Conservation (phyloP, 2,113 vertebrate genomes). For the Antechinus flavipes region DNA sequence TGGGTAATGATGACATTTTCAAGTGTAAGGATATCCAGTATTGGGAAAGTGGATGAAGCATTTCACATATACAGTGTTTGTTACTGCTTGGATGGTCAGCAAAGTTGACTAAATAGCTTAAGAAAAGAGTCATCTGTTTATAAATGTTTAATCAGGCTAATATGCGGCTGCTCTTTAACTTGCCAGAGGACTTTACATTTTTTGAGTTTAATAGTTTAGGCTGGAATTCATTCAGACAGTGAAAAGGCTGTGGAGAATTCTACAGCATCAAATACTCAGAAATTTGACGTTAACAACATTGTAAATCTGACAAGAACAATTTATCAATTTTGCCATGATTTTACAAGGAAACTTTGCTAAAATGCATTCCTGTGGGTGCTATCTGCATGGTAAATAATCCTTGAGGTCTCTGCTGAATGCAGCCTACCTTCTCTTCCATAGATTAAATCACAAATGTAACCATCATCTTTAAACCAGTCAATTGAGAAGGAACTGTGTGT, state of each 20-base stretch:
- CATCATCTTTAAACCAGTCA: slow-evolving; percentile 62
- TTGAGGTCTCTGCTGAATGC: slow-evolving; percentile 64
- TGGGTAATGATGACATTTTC: slow-evolving; percentile 72
- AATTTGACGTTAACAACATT: slow-evolving; percentile 71
- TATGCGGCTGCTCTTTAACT: slow-evolving; percentile 70
- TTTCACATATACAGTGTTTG: slow-evolving; percentile 36
- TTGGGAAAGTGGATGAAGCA: slow-evolving; percentile 64
- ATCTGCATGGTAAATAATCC: slow-evolving; percentile 71
- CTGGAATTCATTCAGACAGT: slow-evolving; percentile 61
- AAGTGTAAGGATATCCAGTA: slow-evolving; percentile 62
- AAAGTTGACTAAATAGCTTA: slow-evolving; percentile 24
- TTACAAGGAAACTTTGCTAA: slow-evolving; percentile 73
- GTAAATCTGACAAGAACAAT: slow-evolving; percentile 75
- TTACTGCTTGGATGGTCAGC: slow-evolving; percentile 55
- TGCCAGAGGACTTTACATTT: slow-evolving; percentile 38
- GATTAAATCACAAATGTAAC: slow-evolving; percentile 63
- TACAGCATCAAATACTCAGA: slow-evolving; percentile 67
- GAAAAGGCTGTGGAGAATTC: slow-evolving; percentile 64
- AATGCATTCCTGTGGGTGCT: slow-evolving; percentile 68
- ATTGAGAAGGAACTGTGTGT: slow-evolving; percentile 44
- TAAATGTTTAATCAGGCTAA: slow-evolving; percentile 73
- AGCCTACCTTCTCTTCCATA: slow-evolving; percentile 35
- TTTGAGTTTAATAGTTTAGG: slow-evolving; percentile 38
- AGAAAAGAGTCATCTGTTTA: slow-evolving; percentile 68
- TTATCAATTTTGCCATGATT: slow-evolving; percentile 75